phyloP scores from a whole-genome alignment of 30 jellyfish, hydroid and myxozoan species.

The Sanderia malayensis region DNA sequence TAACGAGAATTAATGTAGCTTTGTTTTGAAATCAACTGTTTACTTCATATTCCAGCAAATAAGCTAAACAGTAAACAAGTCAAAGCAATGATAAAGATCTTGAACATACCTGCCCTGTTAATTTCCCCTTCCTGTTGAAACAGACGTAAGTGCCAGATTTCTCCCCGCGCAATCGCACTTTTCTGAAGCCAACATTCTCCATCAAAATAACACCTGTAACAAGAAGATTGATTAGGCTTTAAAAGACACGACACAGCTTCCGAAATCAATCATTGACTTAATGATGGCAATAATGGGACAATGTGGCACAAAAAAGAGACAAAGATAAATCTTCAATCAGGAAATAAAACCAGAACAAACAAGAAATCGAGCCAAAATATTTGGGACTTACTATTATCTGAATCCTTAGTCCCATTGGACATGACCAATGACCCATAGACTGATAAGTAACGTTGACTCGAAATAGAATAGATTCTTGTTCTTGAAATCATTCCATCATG shows the following conservation, averaged over 20 bases:
- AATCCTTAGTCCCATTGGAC: slow-evolving; percentile 27
- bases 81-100: no score
- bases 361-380: background rate
- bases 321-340: background rate
- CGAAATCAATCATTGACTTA: no score
- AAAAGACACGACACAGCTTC: no score
- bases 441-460: slow-evolving; percentile 38
- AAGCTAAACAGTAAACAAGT: no score
- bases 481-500: slow-evolving; percentile 29
- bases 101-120: slow-evolving; percentile 45
- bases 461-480: slow-evolving; percentile 27
- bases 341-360: background rate
- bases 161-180: slow-evolving; percentile 52
- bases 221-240: background rate
- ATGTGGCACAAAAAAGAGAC: no score
- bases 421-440: slow-evolving; percentile 23
- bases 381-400: slow-evolving; percentile 34
- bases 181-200: slow-evolving; percentile 59
- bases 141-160: slow-evolving; percentile 40
- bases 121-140: slow-evolving; percentile 45
- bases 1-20: no score
- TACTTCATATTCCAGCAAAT: no score
- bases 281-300: no score
- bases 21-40: no score
- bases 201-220: slow-evolving; percentile 39